Conservation (phyloP, 2,797 vertebrate species). For the Manis crassicaudata region DNA sequence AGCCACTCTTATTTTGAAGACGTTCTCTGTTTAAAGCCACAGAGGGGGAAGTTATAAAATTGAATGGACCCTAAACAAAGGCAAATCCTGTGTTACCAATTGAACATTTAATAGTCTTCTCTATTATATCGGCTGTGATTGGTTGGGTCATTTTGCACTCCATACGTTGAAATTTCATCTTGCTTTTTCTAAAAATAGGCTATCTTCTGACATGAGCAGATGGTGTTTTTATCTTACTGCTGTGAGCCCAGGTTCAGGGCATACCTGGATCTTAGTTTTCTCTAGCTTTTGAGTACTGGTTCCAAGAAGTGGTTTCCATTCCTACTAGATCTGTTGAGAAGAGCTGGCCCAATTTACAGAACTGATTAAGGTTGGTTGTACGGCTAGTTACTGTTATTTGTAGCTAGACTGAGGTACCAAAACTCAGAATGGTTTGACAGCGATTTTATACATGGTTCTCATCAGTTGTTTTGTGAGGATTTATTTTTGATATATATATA, state of each 20-base stretch:
- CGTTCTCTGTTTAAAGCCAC: slow-evolving; percentile 71
- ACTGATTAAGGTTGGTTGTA: background rate
- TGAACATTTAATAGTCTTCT: slow-evolving; percentile 46
- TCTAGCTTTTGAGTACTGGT: background rate
- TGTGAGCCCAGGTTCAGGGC: background rate
- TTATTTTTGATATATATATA: slow-evolving; percentile 12
- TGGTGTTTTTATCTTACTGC: background rate
- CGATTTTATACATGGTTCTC: background rate
- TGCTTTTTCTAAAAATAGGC: slow-evolving; percentile 12
- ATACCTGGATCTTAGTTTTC: background rate
- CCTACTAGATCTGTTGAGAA: background rate
- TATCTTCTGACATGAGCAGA: background rate
- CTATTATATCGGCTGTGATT: slow-evolving; percentile 4
- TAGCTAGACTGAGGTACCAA: background rate
- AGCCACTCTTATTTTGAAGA: slow-evolving; percentile 77
- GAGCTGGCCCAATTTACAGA: background rate
- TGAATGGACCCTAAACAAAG: slow-evolving; percentile 79
- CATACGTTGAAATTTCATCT: slow-evolving; percentile 11
- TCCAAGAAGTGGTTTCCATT: background rate
- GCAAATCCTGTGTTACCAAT: slow-evolving; percentile 59
- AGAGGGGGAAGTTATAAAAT: slow-evolving; percentile 76
- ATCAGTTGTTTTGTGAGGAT: slow-evolving; percentile 24
- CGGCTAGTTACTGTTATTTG: background rate
- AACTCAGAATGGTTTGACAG: background rate
- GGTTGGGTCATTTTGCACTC: slow-evolving; percentile 49